Evolutionary conservation across 2,888 invertebrate genomes (phyloP).

Genomic region (Tupiocoris notatus): DNA sequence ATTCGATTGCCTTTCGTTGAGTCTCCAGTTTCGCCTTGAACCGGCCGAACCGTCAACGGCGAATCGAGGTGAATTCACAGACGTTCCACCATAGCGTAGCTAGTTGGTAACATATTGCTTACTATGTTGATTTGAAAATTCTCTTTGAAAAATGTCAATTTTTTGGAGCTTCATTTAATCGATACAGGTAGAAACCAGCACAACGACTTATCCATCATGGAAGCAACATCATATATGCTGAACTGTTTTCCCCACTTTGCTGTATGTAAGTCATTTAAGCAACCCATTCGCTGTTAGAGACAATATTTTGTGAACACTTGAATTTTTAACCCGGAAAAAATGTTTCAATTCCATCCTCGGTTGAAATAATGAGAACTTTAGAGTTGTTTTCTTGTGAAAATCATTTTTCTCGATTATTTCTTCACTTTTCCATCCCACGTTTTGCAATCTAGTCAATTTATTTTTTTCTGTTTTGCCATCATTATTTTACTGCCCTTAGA

Average conservation of each 20-base stretch:
- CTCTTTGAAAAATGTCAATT: constrained; percentile 16
- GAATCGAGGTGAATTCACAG: neutral
- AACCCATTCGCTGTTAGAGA: constrained; percentile 41
- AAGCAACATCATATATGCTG: constrained; percentile 36
- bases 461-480: constrained; percentile 1
- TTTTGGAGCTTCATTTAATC: constrained; percentile 37
- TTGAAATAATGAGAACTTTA: no score
- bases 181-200: constrained; percentile 38
- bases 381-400: neutral
- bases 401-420: constrained; percentile 8
- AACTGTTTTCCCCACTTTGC: constrained; percentile 32
- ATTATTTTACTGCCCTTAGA: constrained; percentile 14
- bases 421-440: neutral
- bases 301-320: constrained; percentile 31
- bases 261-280: constrained; percentile 41
- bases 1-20: no score
- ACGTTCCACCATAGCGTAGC: neutral
- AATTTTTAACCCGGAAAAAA: constrained; percentile 7
- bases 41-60: neutral
- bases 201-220: constrained; percentile 34
- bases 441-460: neutral
- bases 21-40: no score
- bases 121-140: neutral
- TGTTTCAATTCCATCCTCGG: constrained; percentile 4
- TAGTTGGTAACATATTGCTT: neutral